These are phyloP conservation scores for Vidua macroura DNA, from an alignment of 2,113 vertebrate species.

Conservation along the genomic window DNA sequence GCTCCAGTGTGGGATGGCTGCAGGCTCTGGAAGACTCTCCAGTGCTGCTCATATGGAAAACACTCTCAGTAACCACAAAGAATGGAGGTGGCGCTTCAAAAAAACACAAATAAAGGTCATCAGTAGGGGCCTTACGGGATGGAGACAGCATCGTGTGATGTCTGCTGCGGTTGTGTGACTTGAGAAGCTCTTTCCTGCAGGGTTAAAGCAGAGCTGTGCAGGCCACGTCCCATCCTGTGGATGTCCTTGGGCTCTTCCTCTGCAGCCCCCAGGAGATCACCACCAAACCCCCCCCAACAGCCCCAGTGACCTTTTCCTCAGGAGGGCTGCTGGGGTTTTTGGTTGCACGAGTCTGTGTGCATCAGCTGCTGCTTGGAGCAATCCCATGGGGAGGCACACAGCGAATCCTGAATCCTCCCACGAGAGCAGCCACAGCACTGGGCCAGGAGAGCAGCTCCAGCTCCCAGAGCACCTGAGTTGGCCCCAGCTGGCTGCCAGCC, in stretches of 20 bases:
- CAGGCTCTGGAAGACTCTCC: conserved; percentile 6
- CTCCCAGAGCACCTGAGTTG: accelerated
- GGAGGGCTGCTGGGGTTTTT: neutral
- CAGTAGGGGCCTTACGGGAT: neutral
- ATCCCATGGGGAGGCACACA: neutral
- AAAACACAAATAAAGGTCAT: neutral
- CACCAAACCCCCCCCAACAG: neutral
- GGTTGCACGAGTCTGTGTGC: neutral
- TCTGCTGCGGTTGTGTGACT: neutral
- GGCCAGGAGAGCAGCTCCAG: neutral
- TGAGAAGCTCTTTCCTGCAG: neutral
- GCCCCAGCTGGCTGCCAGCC: neutral
- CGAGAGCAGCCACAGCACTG: accelerated
- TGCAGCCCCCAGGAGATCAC: neutral
- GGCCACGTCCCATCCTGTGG: accelerated
- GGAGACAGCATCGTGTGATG: accelerated
- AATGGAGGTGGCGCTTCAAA: neutral
- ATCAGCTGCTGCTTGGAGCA: neutral
- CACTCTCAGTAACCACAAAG: neutral
- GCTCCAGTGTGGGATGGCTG: neutral
- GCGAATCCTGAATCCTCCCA: accelerated
- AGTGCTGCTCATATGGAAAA: conserved; percentile 23
- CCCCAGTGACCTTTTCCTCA: accelerated
- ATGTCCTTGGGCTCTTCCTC: neutral
- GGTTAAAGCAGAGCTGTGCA: neutral